Percentiles rank a stretch among this genome's conserved stretches.
Evolutionary conservation across 2,113 vertebrate species (phyloP).

Genomic region (Motacilla alba): DNA sequence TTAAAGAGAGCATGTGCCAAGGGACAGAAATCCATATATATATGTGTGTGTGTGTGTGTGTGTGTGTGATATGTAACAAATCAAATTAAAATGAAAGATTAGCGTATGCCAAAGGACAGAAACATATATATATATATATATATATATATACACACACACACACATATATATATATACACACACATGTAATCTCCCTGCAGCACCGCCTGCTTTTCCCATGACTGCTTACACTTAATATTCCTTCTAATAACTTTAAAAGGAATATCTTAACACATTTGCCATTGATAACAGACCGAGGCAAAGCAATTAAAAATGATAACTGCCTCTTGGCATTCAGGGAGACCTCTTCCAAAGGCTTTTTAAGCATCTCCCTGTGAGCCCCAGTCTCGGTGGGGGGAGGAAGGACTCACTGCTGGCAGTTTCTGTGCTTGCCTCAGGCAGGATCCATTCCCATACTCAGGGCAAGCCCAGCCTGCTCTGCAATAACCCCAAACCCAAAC

Average conservation of each 20-base stretch:
- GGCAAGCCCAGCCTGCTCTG: not conserved
- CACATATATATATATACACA: no score
- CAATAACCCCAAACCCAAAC: not conserved
- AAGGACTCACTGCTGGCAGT: rapidly evolving
- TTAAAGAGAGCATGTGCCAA: not conserved
- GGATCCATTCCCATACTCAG: not conserved
- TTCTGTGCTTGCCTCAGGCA: not conserved
- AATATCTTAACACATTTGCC: not conserved
- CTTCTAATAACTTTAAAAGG: not conserved
- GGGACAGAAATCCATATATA: not conserved
- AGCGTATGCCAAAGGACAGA: not conserved
- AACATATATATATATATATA: not conserved
- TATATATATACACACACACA: no score
- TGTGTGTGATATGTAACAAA: not conserved
- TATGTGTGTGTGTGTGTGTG: no score
- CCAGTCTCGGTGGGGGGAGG: not conserved
- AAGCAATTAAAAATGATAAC: not conserved
- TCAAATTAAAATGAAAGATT: not conserved
- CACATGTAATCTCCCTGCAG: not conserved
- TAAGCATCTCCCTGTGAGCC: not conserved
- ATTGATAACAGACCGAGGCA: rapidly evolving
- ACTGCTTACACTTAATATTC: not conserved
- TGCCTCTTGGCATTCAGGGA: not conserved
- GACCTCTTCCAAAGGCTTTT: not conserved
- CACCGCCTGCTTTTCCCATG: not conserved